Conservation (phyloP, 2,797 vertebrate species). For the Capromys pilorides region DNA sequence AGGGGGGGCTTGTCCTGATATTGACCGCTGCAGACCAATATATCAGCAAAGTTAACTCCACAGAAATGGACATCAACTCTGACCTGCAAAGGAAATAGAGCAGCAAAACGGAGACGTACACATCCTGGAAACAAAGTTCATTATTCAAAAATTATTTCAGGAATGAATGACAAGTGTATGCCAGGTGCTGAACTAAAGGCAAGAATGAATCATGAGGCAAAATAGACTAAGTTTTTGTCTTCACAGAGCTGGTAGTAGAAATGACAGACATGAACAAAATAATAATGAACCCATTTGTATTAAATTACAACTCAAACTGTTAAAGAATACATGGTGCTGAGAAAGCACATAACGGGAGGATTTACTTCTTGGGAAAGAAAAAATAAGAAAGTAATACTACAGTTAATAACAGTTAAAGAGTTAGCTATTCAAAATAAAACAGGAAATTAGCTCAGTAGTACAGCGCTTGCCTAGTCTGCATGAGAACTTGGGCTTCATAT, state of each 20-base stretch:
- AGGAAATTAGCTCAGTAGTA: background rate
- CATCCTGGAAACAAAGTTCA: background rate
- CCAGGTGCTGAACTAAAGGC: background rate
- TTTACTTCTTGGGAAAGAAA: background rate
- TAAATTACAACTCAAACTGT: constrained; percentile 32
- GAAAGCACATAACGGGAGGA: background rate
- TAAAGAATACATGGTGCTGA: background rate
- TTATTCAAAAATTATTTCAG: background rate
- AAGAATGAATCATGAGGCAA: background rate
- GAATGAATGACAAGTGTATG: background rate
- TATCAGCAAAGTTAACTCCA: constrained; percentile 81
- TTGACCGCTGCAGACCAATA: constrained; percentile 75
- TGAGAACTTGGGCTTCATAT: background rate
- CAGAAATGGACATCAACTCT: constrained; percentile 76
- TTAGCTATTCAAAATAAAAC: background rate
- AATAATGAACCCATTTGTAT: background rate
- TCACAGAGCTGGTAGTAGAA: background rate
- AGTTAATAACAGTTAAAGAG: background rate
- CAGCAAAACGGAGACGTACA: background rate
- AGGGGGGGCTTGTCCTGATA: constrained; percentile 76
- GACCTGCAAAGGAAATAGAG: constrained; percentile 72
- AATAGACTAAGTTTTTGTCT: background rate
- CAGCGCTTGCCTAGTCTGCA: background rate
- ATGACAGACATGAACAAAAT: constrained; percentile 40
- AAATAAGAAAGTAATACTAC: background rate